These are phyloP conservation scores for Pseudocheirus occidentalis DNA, from an alignment of 2,797 vertebrate species.

Conservation along the genomic window DNA sequence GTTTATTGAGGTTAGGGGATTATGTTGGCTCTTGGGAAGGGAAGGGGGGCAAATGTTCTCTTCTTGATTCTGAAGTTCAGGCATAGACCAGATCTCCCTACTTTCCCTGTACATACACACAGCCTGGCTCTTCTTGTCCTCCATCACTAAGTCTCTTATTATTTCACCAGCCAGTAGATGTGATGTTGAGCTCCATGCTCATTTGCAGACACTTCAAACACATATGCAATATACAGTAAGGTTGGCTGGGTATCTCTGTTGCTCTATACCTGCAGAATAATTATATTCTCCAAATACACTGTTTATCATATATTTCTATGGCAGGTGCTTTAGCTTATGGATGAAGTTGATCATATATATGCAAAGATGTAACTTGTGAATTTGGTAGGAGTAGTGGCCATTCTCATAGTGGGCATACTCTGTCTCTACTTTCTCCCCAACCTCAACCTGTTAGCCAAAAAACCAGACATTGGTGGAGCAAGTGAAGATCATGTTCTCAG, in stretches of 20 bases:
- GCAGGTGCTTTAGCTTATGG: constrained; percentile 97
- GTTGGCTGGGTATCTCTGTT: constrained; percentile 94
- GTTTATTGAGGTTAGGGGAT: constrained; percentile 81
- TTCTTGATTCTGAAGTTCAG: not conserved
- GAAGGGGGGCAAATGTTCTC: not conserved
- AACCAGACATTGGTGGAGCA: no score
- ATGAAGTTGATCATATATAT: constrained; percentile 99
- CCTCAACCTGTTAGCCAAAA: no score
- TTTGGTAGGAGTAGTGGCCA: constrained; percentile 93
- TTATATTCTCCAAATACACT: constrained; percentile 98
- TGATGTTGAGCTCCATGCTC: constrained; percentile 95
- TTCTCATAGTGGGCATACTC: constrained; percentile 95
- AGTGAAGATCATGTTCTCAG: no score
- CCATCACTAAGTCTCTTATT: constrained; percentile 84
- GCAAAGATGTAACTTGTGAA: constrained; percentile 95
- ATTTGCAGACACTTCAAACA: constrained; percentile 94
- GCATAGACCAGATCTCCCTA: constrained; percentile 34
- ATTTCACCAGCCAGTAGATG: constrained; percentile 94
- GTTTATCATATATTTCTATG: constrained; percentile 99
- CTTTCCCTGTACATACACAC: constrained; percentile 50
- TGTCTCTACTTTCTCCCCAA: constrained; percentile 84
- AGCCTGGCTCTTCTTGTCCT: constrained; percentile 46
- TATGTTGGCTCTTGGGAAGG: constrained; percentile 66
- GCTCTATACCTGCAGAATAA: constrained; percentile 95
- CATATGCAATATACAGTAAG: constrained; percentile 92